Base-by-base conservation (phyloP, 2,797 vertebrate genomes). In the Hapalemur alaotrensis region DNA sequence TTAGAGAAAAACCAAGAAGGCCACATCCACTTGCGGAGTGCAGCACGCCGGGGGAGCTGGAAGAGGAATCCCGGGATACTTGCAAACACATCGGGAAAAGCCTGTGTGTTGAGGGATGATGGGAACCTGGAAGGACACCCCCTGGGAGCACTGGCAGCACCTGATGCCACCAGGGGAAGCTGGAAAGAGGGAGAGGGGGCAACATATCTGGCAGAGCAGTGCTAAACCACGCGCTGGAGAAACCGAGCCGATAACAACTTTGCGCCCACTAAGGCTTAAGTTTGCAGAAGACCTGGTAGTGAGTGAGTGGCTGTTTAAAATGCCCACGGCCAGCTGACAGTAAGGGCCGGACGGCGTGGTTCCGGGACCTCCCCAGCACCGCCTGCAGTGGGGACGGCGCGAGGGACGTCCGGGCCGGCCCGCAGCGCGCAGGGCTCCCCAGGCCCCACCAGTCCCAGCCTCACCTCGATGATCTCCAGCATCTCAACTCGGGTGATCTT, bases 401-500 rank as follows among this genome's bases (percentile, higher is more conserved):
- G 0, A 2, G 38, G 69, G 83, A 69, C 54, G 20, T 6, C 69
- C 38, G 52, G 72, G 25, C 14, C 4, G 79, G 17, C 17, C 2
- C 13, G 28, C 43, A 25, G 41, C 32, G 14, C n/a, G 20, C 23
- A 28, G 59, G 35, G 11, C 72, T 81, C 28, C n/a, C 23, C 32
- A 13, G 18, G 7, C 6, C 32, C 61, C 12, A 17, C 63, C 32
- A 7, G 32, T 28, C 63, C 85, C 3, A 30, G 90, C 78, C 99
- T 98, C 97, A 99, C 99, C 99, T 99, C 99, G 78, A 99, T 99
- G 97, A 99, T 99, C 99, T 99, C 99, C 98, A 99, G 98, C 99
- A 99, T 99, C 98, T 99, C 99, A 98, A 99, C 99, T 98, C 99
- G 98, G 97, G 99, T 99, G 98, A 99, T 99, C 99, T 99, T 99